These are phyloP conservation scores for Adelognathus sp. DNA, from an alignment of 2,888 invertebrate species.

Conservation along the genomic window DNA sequence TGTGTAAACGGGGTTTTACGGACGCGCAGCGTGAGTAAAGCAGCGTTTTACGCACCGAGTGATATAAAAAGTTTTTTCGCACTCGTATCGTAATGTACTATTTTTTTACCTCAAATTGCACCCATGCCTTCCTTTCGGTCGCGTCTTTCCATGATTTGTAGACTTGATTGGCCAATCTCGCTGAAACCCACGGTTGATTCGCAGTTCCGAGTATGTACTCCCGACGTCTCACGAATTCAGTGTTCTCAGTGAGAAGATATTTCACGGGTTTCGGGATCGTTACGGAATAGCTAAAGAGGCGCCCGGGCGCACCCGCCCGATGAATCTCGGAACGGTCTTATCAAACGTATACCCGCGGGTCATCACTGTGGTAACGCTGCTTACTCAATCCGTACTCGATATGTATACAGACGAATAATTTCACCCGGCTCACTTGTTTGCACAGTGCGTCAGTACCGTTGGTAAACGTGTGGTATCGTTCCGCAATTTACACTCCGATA, in stretches of 20 bases:
- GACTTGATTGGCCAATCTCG: not conserved
- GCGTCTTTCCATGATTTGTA: not conserved
- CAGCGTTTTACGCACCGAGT: too few species aligned
- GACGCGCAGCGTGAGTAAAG: too few species aligned
- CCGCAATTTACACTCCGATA: not conserved
- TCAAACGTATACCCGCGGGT: not conserved
- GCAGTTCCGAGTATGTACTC: not conserved
- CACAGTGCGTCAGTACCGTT: not conserved
- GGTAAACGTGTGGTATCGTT: not conserved
- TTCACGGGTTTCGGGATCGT: not conserved
- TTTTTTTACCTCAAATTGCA: not conserved
- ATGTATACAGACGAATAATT: not conserved
- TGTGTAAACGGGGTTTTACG: too few species aligned
- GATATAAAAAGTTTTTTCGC: too few species aligned
- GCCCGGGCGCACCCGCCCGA: not conserved
- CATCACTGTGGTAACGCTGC: not conserved
- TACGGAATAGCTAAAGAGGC: conserved; percentile 8
- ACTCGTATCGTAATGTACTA: too few species aligned
- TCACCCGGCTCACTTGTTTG: not conserved
- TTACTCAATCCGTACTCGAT: not conserved
- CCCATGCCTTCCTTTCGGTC: not conserved
- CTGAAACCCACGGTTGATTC: not conserved
- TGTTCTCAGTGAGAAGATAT: not conserved
- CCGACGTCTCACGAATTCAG: not conserved
- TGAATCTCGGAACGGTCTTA: not conserved